Conservation (phyloP, 2,797 vertebrate species). For the Halcyon leucocephala region DNA sequence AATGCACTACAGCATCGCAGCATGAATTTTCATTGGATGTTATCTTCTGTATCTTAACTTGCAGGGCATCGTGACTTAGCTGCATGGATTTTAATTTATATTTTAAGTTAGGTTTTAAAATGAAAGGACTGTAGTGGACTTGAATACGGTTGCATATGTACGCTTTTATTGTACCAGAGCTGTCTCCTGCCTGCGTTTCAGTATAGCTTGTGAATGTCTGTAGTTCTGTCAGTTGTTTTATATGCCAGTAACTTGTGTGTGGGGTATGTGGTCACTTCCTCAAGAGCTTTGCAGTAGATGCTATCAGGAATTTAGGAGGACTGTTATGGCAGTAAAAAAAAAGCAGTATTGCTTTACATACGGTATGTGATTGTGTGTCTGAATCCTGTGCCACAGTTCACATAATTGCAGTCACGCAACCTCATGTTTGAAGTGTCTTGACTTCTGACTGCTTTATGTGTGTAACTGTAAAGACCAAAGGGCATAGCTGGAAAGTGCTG, state of each 20-base stretch:
- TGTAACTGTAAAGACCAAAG: neutral
- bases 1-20: rapidly evolving
- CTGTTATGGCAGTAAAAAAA: neutral
- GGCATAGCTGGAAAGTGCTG: neutral
- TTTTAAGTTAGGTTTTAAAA: neutral
- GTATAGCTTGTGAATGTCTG: neutral
- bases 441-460: neutral
- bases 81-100: neutral
- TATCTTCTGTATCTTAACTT: neutral
- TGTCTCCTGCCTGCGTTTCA: neutral
- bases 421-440: neutral
- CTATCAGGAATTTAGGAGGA: neutral
- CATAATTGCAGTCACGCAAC: neutral
- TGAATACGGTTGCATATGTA: neutral
- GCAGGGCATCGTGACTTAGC: neutral
- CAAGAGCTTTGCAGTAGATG: neutral
- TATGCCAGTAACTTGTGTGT: neutral
- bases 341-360: neutral
- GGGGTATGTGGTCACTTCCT: neutral
- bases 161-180: neutral
- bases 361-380: neutral
- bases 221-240: neutral
- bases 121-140: neutral
- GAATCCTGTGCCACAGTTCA: neutral
- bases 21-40: neutral